A percentile compares a stretch with the other conserved stretches of the same genome.
Evolutionary conservation across 2,888 invertebrate species (phyloP).

Genomic region (Drosophila formosana): DNA sequence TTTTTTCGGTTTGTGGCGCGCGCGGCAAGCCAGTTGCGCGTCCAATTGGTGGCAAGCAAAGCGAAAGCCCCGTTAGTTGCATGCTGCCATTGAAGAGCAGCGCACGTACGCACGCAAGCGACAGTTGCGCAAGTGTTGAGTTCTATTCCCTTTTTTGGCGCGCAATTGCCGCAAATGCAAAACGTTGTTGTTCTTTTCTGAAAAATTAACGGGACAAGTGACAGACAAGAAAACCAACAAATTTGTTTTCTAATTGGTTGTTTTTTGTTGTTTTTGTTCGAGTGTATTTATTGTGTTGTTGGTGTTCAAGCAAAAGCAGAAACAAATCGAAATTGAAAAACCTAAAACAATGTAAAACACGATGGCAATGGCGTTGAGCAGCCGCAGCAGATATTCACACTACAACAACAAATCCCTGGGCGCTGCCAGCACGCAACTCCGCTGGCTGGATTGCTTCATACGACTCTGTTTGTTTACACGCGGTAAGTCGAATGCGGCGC

Average conservation of each 20-base stretch:
- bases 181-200: slow-evolving; percentile 20
- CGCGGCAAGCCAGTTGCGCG: slow-evolving; percentile 54
- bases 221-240: slow-evolving; percentile 10
- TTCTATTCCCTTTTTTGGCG: slow-evolving; percentile 61
- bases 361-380: slow-evolving; percentile 62
- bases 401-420: slow-evolving; percentile 47
- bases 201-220: slow-evolving; percentile 52
- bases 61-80: slow-evolving; percentile 44
- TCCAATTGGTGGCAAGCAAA: slow-evolving; percentile 21
- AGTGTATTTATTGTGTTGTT: slow-evolving; percentile 20
- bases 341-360: slow-evolving; percentile 52
- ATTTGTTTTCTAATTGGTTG: slow-evolving; percentile 32
- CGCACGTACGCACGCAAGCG: slow-evolving; percentile 31
- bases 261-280: slow-evolving; percentile 39
- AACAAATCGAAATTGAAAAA: not conserved
- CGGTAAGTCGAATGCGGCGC: slow-evolving; percentile 55
- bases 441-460: slow-evolving; percentile 63
- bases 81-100: slow-evolving; percentile 61
- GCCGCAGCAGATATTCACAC: slow-evolving; percentile 33
- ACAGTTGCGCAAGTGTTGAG: slow-evolving; percentile 4
- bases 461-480: slow-evolving; percentile 56
- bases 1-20: slow-evolving; percentile 27
- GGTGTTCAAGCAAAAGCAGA: not conserved
- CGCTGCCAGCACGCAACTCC: slow-evolving; percentile 55
- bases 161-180: slow-evolving; percentile 42